phyloP scores from a whole-genome alignment of 2,113 vertebrate genomes.

The Corythoichthys haematopterus region DNA sequence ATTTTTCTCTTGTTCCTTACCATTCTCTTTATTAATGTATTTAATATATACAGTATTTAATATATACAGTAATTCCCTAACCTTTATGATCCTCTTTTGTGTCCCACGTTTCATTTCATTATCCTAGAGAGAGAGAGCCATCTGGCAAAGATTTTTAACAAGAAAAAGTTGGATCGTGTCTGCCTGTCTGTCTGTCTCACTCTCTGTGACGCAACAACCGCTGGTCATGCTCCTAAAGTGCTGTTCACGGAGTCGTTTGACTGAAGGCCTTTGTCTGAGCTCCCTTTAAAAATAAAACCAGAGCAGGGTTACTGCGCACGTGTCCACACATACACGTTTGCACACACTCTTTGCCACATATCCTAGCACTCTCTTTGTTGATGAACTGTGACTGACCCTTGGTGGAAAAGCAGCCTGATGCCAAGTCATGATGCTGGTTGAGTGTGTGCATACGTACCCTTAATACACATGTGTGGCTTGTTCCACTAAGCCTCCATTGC shows the following conservation, averaged over 20 bases:
- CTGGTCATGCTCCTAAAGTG: slow-evolving; percentile 77
- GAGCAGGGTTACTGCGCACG: slow-evolving; percentile 63
- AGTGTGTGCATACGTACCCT: slow-evolving; percentile 27
- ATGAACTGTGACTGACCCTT: slow-evolving; percentile 66
- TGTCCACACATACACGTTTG: slow-evolving; percentile 35
- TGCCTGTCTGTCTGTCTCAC: slow-evolving; percentile 15
- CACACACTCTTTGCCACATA: slow-evolving; percentile 29
- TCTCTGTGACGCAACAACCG: slow-evolving; percentile 68
- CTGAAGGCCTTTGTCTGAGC: slow-evolving; percentile 76
- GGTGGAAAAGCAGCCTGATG: slow-evolving; percentile 62
- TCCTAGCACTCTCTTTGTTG: slow-evolving; percentile 42
- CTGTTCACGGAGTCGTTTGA: slow-evolving; percentile 75
- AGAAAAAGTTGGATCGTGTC: slow-evolving; percentile 39
- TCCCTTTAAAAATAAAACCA: slow-evolving; percentile 77
- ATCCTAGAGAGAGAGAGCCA: slow-evolving; percentile 24
- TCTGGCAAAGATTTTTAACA: slow-evolving; percentile 57
- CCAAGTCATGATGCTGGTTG: slow-evolving; percentile 66
- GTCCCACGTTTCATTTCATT: too few species aligned
- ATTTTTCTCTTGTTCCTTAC: not conserved
- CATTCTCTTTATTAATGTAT: not conserved
- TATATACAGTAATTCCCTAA: not conserved
- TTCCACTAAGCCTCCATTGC: slow-evolving; percentile 42
- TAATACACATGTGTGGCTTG: slow-evolving; percentile 29
- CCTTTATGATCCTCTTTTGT: too few species aligned
- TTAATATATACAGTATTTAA: not conserved